These are phyloP conservation scores for Eulemur rufifrons DNA, from an alignment of 2,113 vertebrate species.

Conservation along the genomic window DNA sequence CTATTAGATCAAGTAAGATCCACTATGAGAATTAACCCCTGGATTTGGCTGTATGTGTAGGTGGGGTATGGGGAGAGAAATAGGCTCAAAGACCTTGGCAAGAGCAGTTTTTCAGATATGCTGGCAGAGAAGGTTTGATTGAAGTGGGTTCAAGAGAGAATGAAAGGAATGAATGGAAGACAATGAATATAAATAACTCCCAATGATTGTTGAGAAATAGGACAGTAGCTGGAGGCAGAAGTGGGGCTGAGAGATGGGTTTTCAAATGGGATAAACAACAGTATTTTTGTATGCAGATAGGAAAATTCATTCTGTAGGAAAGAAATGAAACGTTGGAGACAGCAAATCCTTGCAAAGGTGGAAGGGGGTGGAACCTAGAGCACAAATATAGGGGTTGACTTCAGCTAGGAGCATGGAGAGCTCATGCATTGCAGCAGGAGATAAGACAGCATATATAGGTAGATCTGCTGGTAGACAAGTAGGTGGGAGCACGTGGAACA, in stretches of 20 bases:
- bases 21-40: neutral
- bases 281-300: neutral
- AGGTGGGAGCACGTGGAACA: fast-evolving
- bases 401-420: neutral
- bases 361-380: too few species aligned
- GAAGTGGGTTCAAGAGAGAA: neutral
- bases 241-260: neutral
- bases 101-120: neutral
- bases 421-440: fast-evolving
- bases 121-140: neutral
- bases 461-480: neutral
- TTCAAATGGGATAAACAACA: neutral
- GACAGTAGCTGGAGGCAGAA: neutral
- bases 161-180: neutral
- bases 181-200: fast-evolving
- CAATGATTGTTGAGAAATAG: neutral
- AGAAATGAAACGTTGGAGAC: neutral
- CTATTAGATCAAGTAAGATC: neutral
- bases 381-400: fast-evolving
- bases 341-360: neutral
- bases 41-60: neutral
- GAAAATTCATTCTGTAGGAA: neutral
- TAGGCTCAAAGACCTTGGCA: neutral
- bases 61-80: fast-evolving
- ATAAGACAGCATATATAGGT: fast-evolving